Evolutionary conservation across 2,888 invertebrate species (phyloP).

Genomic region (Hydroisotoma schaefferi): DNA sequence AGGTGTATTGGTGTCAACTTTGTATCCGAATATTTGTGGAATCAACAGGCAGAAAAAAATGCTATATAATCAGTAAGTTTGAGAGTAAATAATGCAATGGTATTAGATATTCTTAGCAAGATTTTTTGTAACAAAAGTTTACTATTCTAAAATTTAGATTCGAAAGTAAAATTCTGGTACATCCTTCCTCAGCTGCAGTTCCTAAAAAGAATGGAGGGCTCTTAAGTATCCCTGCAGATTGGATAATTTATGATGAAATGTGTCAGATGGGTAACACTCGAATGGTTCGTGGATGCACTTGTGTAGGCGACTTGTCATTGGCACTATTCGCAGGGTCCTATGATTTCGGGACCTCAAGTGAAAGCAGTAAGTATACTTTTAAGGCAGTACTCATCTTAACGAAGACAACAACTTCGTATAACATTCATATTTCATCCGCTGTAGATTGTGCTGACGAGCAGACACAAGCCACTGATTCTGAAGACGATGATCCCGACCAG

Average conservation of each 20-base stretch:
- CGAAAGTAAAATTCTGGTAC: slow-evolving; percentile 62
- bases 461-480: background rate
- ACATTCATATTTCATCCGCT: no score
- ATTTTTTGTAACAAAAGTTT: background rate
- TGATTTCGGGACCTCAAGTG: no score
- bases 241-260: slow-evolving; percentile 85
- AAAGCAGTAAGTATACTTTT: no score
- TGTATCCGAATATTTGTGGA: slow-evolving; percentile 74
- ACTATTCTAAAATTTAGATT: slow-evolving; percentile 13
- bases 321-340: slow-evolving; percentile 68
- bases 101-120: background rate
- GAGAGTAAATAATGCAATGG: background rate
- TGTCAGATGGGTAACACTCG: slow-evolving; percentile 66
- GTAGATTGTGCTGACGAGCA: no score
- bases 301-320: slow-evolving; percentile 76
- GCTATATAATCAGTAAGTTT: slow-evolving; percentile 31
- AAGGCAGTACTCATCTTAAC: no score
- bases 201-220: slow-evolving; percentile 15
- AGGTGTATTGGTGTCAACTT: slow-evolving; percentile 78
- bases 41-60: slow-evolving; percentile 20
- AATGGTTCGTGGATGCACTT: slow-evolving; percentile 72
- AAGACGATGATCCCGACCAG: background rate
- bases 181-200: slow-evolving; percentile 62
- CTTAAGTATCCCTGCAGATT: slow-evolving; percentile 65
- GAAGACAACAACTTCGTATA: no score